These are phyloP conservation scores for Malacoctenus gilli DNA, from an alignment of 2,797 vertebrate species.

Conservation along the genomic window DNA sequence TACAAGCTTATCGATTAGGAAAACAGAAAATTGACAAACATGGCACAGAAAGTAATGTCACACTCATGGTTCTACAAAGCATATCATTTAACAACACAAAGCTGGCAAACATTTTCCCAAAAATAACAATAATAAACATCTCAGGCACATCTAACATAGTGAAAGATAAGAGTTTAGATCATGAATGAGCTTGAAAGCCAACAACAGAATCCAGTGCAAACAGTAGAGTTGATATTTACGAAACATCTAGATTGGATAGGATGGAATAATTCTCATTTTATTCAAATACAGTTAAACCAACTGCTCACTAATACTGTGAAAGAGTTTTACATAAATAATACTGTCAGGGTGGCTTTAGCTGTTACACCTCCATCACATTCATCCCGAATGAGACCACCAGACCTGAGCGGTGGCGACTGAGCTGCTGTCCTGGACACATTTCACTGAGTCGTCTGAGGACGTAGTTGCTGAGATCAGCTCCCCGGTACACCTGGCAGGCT, in stretches of 20 bases:
- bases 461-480: too few relatives aligned
- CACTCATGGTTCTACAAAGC: conserved; percentile 12
- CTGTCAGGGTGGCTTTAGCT: conserved; percentile 11
- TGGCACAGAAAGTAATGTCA: neutral
- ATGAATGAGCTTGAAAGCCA: neutral
- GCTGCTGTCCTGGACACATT: conserved; percentile 13
- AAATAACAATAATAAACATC: too few relatives aligned
- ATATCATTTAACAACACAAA: neutral
- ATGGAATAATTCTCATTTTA: conserved; percentile 3
- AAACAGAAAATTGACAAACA: conserved; percentile 19
- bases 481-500: too few relatives aligned
- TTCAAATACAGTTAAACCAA: conserved; percentile 37
- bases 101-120: neutral
- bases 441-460: too few relatives aligned
- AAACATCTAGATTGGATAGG: conserved; percentile 18
- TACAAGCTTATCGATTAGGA: too few relatives aligned
- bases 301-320: conserved; percentile 1
- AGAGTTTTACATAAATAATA: conserved; percentile 30
- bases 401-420: too few relatives aligned
- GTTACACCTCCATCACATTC: conserved; percentile 1
- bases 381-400: conserved; percentile 9
- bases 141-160: too few relatives aligned
- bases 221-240: conserved; percentile 25
- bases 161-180: too few relatives aligned
- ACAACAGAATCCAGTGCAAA: conserved; percentile 56